Percentiles rank a stretch among this genome's conserved stretches.
Evolutionary conservation across 2,888 invertebrate genomes (phyloP).

Genomic region (Heliothis peltigera): DNA sequence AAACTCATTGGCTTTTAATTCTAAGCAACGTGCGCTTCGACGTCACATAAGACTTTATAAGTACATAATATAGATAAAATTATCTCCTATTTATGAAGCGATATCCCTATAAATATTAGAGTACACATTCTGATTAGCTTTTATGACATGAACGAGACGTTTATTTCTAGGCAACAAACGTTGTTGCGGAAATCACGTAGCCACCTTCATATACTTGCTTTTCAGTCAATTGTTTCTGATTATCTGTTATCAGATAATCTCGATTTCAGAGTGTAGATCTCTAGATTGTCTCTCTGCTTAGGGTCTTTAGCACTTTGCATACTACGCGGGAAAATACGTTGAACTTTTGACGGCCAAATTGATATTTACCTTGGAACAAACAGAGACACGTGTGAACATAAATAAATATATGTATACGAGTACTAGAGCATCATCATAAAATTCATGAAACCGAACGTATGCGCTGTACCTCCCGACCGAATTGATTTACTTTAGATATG

Average conservation of each 20-base stretch:
- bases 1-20: constrained; percentile 15
- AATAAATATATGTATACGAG: constrained; percentile 66
- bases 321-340: neutral
- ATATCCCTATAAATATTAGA: constrained; percentile 21
- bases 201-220: neutral
- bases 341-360: constrained; percentile 24
- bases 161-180: constrained; percentile 10
- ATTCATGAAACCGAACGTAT: constrained; percentile 80
- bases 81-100: constrained; percentile 34
- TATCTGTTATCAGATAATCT: too few species aligned
- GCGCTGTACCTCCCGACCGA: constrained; percentile 70
- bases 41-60: constrained; percentile 24
- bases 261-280: too few species aligned
- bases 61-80: constrained; percentile 32
- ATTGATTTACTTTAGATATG: constrained; percentile 85
- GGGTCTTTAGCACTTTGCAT: neutral
- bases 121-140: constrained; percentile 42
- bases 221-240: too few species aligned
- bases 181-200: neutral
- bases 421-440: constrained; percentile 83
- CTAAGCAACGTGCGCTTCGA: constrained; percentile 11
- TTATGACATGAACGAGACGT: constrained; percentile 40
- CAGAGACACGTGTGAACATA: constrained; percentile 65
- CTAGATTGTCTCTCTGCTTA: too few species aligned
- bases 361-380: constrained; percentile 37